Evolutionary conservation across 2,797 vertebrate genomes (phyloP).

Genomic region (Lagorchestes hirsutus): DNA sequence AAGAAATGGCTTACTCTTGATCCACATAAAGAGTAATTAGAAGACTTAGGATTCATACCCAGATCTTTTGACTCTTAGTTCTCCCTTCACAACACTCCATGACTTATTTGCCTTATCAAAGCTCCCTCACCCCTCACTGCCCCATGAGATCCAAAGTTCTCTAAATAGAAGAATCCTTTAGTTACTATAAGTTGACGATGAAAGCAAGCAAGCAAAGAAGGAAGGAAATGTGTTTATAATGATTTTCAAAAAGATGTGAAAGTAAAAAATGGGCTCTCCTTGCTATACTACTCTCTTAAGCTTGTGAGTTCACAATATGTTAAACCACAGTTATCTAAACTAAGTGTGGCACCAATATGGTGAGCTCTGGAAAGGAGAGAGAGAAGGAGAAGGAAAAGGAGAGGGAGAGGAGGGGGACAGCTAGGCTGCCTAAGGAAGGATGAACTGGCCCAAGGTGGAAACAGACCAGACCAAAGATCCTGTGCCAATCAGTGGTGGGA

Average conservation of each 20-base stretch:
- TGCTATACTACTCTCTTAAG: background rate
- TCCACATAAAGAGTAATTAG: background rate
- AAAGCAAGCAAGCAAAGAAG: background rate
- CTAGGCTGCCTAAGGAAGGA: background rate
- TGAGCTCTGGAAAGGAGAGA: background rate
- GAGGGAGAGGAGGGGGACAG: background rate
- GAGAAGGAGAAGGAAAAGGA: background rate
- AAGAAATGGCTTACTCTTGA: background rate
- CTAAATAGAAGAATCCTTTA: background rate
- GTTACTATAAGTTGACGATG: background rate
- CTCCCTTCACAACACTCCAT: background rate
- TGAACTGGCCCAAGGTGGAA: background rate
- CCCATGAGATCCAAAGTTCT: background rate
- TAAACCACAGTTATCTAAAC: background rate
- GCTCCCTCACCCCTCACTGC: background rate
- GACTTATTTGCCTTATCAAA: background rate
- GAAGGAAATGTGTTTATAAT: background rate
- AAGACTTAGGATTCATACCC: background rate
- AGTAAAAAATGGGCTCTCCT: background rate
- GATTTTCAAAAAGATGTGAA: background rate
- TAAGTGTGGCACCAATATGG: background rate
- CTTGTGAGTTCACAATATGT: background rate
- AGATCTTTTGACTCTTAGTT: constrained; percentile 30
- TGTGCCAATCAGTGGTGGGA: background rate
- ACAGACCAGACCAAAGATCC: background rate